Base-by-base conservation (phyloP, 1,140 invertebrate genomes). In the Dinothrombium tinctorium region DNA sequence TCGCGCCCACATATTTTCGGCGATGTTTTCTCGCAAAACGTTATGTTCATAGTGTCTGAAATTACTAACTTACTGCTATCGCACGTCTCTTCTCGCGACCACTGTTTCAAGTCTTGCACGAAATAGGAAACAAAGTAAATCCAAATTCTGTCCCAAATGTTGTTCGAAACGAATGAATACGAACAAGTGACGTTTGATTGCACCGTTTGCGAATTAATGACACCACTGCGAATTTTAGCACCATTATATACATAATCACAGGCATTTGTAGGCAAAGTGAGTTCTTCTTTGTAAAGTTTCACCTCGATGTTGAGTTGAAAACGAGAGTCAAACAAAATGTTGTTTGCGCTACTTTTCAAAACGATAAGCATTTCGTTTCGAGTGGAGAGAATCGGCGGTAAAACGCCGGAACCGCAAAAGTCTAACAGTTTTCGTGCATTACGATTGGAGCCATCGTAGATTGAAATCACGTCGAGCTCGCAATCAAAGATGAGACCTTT, bases 361-460 rank as follows among this genome's bases (percentile, higher is more conserved):
- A 83, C 78, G 20, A 86, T 77, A 33, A 84, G 62, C 43, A 84
- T 64, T 55, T 84, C 78, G 28, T 76, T 73, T 0, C 77, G 76
- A 53, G 76, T 81, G 40, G 78, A 82, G 42, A 46, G 19, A 8
- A 82, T 76, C 54, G 77, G 73, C 1, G 80, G 78, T 22, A 84
- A 72, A 2, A 67, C 69, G 26, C 79, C 81, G 25, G 74, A 74
- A 2, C 81, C 81, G 53, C 82, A 89, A 56, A 87, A 83, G 59
- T 79, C 80, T 44, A 84, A 59, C 46, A 87, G 73, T 42, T 83
- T 71, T 4, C 80, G 77, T 57, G 83, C 78, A 48, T 77, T 65
- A 5, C 78, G 82, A 39, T 76, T 83, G 51, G 81, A 81, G 26
- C 82, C 78, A 53, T 86, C 81, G 59, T 84, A 86, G 24, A 87